These are phyloP conservation scores for Eleginops maclovinus DNA, from an alignment of 2,113 vertebrate genomes.

Conservation along the genomic window DNA sequence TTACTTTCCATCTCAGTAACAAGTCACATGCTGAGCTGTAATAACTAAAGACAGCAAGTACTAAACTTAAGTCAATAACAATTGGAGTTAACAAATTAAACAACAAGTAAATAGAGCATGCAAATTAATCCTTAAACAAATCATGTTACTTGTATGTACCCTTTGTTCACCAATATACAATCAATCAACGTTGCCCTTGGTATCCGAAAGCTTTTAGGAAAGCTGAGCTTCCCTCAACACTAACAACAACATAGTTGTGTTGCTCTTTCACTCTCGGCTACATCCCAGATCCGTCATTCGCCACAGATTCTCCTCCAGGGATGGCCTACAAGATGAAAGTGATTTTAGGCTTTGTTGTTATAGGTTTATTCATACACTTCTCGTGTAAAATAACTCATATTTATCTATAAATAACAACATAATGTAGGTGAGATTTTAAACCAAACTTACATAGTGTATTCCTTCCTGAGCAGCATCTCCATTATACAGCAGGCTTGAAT, in stretches of 20 bases:
- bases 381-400: background rate
- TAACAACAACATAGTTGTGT: conserved; percentile 3
- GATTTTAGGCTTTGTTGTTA: background rate
- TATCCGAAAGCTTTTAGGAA: background rate
- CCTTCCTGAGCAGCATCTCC: conserved; percentile 30
- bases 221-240: background rate
- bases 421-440: background rate
- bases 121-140: background rate
- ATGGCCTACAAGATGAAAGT: conserved; percentile 52
- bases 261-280: conserved; percentile 49
- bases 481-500: conserved; percentile 32
- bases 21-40: background rate
- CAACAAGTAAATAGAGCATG: background rate
- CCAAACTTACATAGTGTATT: conserved; percentile 47
- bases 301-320: conserved; percentile 42
- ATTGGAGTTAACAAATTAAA: background rate
- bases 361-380: background rate
- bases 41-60: background rate
- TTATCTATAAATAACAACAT: background rate
- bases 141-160: background rate
- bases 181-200: background rate
- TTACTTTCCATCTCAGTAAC: background rate
- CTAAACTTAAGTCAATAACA: background rate
- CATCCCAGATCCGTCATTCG: conserved; percentile 80
- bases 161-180: background rate